Evolutionary conservation across 2,888 invertebrate species (phyloP), one percentile per base, ranked within the genome.

Genomic region (Andrena camellia): DNA sequence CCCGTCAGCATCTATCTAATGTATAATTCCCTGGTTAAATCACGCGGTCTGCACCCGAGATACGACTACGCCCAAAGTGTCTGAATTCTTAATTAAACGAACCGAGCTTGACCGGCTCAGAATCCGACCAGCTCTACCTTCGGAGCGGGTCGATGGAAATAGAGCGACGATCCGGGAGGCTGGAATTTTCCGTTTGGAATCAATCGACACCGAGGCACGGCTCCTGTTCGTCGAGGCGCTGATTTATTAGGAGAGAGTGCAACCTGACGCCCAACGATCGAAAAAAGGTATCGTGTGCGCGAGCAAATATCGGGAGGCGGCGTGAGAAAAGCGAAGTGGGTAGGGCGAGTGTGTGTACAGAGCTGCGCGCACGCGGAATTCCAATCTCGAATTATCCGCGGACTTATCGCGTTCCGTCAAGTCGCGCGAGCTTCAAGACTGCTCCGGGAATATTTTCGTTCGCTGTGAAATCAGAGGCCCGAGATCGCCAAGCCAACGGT

Each of bases 341-440:
- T 50, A 35, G n/a, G n/a, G 17, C 29, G 31, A 17, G 13, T 7
- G 64, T 20, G 50, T 8, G 26, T 7, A 31, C 52, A 10, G 10
- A 8, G 62, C 26, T 54, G n/a, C 7, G 48, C 13, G 20, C 35
- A 20, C 50, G 66, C 31, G 70, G 66, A 74, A 82, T 78, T 71
- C 67, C 71, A 78, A 78, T 78, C 62, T 74, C 66, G 59, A 82
- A 78, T 74, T 64, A 78, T 82, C 48, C 78, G 23, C 3, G n/a
- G 54, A 67, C 68, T 64, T 63, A 71, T 70, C 63, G 71, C 54
- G 62, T 64, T 75, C 50, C 66, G 54, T 72, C 69, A 62, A 76
- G 50, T 66, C 48, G 50, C 33, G 57, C 59, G 62, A 52, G 63
- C 42, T 67, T 50, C 20, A 26, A 23, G 4, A 50, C 59, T 26